Conservation (phyloP, 1,140 invertebrate species). For the Procambarus clarkii region DNA sequence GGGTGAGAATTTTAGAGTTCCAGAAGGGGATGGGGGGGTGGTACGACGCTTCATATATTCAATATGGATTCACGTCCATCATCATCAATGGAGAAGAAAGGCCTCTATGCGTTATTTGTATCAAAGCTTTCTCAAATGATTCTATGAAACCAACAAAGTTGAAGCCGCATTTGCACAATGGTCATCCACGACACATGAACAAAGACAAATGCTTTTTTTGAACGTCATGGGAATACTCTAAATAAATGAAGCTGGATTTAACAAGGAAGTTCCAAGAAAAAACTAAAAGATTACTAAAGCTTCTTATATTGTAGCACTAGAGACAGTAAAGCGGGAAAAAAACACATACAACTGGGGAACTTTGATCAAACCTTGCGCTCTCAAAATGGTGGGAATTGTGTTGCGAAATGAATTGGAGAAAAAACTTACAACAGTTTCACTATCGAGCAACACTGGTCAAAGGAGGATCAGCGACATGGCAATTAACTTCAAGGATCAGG, state of each 20-base stretch:
- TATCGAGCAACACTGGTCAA: background rate
- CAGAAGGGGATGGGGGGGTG: background rate
- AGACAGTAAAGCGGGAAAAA: slow-evolving; percentile 39
- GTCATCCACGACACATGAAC: slow-evolving; percentile 15
- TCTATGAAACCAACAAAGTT: slow-evolving; percentile 46
- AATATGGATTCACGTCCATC: slow-evolving; percentile 37
- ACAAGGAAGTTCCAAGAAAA: slow-evolving; percentile 1
- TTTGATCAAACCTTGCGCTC: background rate
- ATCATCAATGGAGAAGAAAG: slow-evolving; percentile 40
- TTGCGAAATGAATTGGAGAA: slow-evolving; percentile 49
- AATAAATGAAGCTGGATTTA: slow-evolving; percentile 26
- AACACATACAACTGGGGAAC: slow-evolving; percentile 35
- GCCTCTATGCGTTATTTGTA: slow-evolving; percentile 31
- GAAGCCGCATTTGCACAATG: slow-evolving; percentile 33
- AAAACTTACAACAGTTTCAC: slow-evolving; percentile 37
- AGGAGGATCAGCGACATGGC: slow-evolving; percentile 27
- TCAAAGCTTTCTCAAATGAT: slow-evolving; percentile 27
- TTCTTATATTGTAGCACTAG: slow-evolving; percentile 37
- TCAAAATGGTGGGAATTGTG: background rate
- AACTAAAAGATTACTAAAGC: slow-evolving; percentile 42
- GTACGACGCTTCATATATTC: slow-evolving; percentile 23
- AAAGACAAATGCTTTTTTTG: slow-evolving; percentile 39
- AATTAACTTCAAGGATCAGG: slow-evolving; percentile 52
- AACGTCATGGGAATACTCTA: slow-evolving; percentile 28
- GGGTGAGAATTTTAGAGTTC: too few relatives aligned